Evolutionary conservation across 1,140 invertebrate species (phyloP).

Genomic region (Hypsibius dujardini): DNA sequence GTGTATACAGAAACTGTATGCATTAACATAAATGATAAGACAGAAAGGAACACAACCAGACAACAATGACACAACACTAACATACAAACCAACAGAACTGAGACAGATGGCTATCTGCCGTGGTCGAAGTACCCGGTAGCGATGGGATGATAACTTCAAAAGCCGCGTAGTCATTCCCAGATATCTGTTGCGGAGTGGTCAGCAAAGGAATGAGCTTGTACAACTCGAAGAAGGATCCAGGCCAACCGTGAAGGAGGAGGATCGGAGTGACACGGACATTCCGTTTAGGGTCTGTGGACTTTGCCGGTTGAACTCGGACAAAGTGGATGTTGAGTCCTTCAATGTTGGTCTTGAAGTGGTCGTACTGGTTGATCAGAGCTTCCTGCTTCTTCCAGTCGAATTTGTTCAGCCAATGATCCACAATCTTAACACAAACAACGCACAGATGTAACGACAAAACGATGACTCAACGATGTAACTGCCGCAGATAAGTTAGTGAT

Average conservation of each 20-base stretch:
- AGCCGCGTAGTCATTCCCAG: constrained; percentile 42
- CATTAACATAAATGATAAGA: too few species aligned
- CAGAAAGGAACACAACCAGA: too few species aligned
- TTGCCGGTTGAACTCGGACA: constrained; percentile 36
- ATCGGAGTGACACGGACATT: constrained; percentile 40
- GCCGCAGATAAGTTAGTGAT: too few species aligned
- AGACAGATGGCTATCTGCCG: too few species aligned
- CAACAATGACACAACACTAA: too few species aligned
- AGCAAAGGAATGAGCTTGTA: constrained; percentile 56
- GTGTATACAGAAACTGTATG: too few species aligned
- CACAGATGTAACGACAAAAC: neutral
- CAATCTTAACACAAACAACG: constrained; percentile 32
- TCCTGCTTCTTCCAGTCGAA: constrained; percentile 56
- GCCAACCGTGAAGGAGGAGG: constrained; percentile 70
- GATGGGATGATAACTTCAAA: constrained; percentile 62
- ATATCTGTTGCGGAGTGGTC: constrained; percentile 35
- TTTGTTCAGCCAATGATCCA: constrained; percentile 52
- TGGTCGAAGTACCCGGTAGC: constrained; percentile 38
- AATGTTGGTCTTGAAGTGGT: constrained; percentile 48
- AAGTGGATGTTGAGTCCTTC: constrained; percentile 54
- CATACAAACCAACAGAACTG: too few species aligned
- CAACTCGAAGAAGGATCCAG: constrained; percentile 67
- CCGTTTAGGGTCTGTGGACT: constrained; percentile 17
- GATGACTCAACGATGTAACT: too few species aligned
- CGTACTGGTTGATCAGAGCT: constrained; percentile 46